These are phyloP conservation scores for Ichneumoninae sp. DNA, from an alignment of 2,888 invertebrate species.

Conservation along the genomic window DNA sequence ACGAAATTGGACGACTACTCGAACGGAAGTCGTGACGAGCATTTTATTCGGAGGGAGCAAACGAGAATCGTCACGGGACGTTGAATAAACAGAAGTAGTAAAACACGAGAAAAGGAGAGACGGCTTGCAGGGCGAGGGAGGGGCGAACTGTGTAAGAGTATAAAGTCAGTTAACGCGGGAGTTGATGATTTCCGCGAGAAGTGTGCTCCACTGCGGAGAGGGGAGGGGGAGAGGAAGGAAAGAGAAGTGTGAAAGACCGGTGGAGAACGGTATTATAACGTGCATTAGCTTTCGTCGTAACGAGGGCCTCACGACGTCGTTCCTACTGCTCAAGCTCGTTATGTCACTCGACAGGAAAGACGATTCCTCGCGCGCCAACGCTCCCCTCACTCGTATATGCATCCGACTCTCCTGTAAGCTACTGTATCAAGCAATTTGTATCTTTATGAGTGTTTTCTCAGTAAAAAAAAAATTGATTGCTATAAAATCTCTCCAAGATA, in stretches of 20 bases:
- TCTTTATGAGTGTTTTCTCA: background rate
- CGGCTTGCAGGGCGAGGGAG: constrained; percentile 11
- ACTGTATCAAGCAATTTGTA: constrained; percentile 14
- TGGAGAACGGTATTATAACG: constrained; percentile 22
- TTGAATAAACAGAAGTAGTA: constrained; percentile 58
- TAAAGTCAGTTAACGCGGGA: constrained; percentile 38
- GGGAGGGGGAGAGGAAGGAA: constrained; percentile 4
- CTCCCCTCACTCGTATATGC: constrained; percentile 30
- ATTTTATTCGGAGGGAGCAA: constrained; percentile 65
- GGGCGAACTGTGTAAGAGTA: background rate
- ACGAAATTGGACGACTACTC: constrained; percentile 15
- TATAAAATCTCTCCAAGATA: background rate
- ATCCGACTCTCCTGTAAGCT: background rate
- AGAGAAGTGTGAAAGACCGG: constrained; percentile 21
- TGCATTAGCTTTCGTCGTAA: constrained; percentile 40
- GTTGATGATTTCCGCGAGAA: constrained; percentile 54
- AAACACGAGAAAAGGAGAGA: background rate
- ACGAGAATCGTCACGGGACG: constrained; percentile 59
- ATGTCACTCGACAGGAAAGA: constrained; percentile 55
- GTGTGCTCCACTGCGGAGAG: background rate
- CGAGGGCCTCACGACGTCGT: constrained; percentile 35
- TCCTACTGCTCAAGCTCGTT: constrained; percentile 46
- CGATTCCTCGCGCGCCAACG: constrained; percentile 32
- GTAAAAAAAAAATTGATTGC: background rate
- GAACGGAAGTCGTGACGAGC: constrained; percentile 61